phyloP scores from a whole-genome alignment of 2,797 vertebrate species.

The Mormyrus proboscirostris region DNA sequence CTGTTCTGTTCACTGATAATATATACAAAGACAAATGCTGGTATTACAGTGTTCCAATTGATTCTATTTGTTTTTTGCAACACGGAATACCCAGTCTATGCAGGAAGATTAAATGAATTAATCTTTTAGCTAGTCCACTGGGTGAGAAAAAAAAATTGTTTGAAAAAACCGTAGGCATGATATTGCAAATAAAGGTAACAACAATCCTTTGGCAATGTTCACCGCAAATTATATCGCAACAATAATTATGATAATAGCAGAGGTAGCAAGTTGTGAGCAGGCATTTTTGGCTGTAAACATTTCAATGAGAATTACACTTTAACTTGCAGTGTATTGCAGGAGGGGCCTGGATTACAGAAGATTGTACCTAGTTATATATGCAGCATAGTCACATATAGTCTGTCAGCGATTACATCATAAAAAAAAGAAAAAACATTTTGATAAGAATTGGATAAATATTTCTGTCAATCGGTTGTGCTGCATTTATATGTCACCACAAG shows the following conservation, averaged over 20 bases:
- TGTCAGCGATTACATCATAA: neutral
- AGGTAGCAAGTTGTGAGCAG: neutral
- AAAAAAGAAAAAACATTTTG: neutral
- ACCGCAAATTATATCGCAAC: neutral
- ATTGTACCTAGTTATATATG: neutral
- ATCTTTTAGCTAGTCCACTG: slow-evolving; percentile 53
- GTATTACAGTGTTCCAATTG: slow-evolving; percentile 61
- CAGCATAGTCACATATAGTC: neutral
- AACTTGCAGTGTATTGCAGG: neutral
- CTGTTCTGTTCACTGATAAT: slow-evolving; percentile 18
- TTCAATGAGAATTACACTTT: neutral
- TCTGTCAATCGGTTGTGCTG: neutral
- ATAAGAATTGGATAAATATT: neutral
- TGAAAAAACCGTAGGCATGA: neutral
- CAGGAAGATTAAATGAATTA: slow-evolving; percentile 63
- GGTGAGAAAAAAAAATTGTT: slow-evolving; percentile 28
- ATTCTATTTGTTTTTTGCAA: slow-evolving; percentile 66
- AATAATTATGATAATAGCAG: neutral
- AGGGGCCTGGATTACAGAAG: neutral
- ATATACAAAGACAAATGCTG: slow-evolving; percentile 60
- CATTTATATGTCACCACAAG: neutral
- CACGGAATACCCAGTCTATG: slow-evolving; percentile 65
- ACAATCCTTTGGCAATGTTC: neutral
- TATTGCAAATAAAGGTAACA: neutral
- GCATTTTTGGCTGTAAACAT: neutral